These are phyloP conservation scores for Drosophila orosa DNA, from an alignment of 1,140 invertebrate species.

Conservation along the genomic window DNA sequence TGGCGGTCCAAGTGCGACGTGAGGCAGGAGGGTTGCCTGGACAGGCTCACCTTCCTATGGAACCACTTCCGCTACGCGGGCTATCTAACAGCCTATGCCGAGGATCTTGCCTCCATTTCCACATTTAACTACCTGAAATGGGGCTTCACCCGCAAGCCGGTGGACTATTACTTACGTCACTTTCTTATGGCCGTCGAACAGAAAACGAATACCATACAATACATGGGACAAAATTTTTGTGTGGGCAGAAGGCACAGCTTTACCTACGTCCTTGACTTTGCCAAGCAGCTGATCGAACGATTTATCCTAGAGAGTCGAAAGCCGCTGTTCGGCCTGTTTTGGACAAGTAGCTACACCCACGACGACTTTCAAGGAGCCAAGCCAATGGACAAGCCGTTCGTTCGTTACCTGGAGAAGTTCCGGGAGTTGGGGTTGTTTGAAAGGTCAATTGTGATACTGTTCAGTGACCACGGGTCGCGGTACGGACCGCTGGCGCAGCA, in stretches of 20 bases:
- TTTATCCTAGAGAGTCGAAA: conserved; percentile 85
- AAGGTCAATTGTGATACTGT: conserved; percentile 89
- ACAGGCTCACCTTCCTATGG: conserved; percentile 91
- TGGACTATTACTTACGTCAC: conserved; percentile 92
- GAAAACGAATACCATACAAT: neutral
- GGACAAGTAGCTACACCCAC: conserved; percentile 91
- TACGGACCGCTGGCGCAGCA: conserved; percentile 89
- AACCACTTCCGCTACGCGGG: conserved; percentile 88
- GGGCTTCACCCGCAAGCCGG: conserved; percentile 91
- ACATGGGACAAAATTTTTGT: conserved; percentile 70
- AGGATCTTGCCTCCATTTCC: conserved; percentile 89
- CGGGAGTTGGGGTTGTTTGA: conserved; percentile 86
- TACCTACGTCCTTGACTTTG: conserved; percentile 86
- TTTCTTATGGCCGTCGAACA: conserved; percentile 87
- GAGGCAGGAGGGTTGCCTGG: conserved; percentile 84
- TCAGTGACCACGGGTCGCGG: conserved; percentile 96
- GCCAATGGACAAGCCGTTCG: conserved; percentile 87
- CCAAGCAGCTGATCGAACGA: conserved; percentile 85
- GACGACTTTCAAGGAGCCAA: conserved; percentile 88
- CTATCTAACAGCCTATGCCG: conserved; percentile 91
- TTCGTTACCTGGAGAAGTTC: conserved; percentile 86
- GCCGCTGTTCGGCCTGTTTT: conserved; percentile 90
- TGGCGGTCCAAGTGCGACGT: conserved; percentile 85
- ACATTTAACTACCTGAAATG: conserved; percentile 92
- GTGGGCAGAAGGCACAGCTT: conserved; percentile 86